Base-by-base conservation (phyloP, 2,797 vertebrate genomes). In the Scarus forsteni region DNA sequence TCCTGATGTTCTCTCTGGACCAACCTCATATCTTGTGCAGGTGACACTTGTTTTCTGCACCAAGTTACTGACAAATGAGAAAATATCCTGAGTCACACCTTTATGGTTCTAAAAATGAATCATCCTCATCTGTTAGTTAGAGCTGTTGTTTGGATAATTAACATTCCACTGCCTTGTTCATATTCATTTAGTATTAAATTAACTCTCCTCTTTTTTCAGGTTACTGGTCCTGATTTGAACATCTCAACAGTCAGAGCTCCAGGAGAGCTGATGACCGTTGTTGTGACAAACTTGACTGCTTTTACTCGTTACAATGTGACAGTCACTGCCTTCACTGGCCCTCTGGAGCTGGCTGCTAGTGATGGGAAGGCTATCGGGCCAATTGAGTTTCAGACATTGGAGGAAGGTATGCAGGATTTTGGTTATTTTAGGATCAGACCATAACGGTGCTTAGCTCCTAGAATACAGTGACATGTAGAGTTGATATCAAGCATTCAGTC, bases 11-110 rank as follows among this genome's bases (percentile, higher is more conserved):
- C 92, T 99, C 59, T 96, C 97, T 0, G 98, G 97, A 72, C 97
- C 96, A 35, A 99, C 95, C 0, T 96, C 94, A 45, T 99, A 98
- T 86, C 94, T 98, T 71, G 92, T 99, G 74, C 94, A 97, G 53
- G 74, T 99, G 63, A 88, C 94, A 92, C 73, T 38, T 35, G 16
- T 59, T 27, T 36, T 72, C 56, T 55, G 27, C n/a, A 18, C 42
- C 60, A 8, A 43, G 1, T 43, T 8, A 39, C 14, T n/a, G 1
- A 18, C 34, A 43, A 43, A 72, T 39, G 72, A 19, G 0, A 67
- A 52, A 65, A 3, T 3, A 43, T 16, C 9, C 40, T 11, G 55
- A 36, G 55, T 43, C 8, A 15, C 7, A 54, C 12, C 27, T 27
- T 27, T 27, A 27, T 27, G 27, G 27, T 27, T 27, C 27, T 27